Base-by-base conservation (phyloP, 2,113 vertebrate genomes). In the Sinocyclocheilus anshuiensis region DNA sequence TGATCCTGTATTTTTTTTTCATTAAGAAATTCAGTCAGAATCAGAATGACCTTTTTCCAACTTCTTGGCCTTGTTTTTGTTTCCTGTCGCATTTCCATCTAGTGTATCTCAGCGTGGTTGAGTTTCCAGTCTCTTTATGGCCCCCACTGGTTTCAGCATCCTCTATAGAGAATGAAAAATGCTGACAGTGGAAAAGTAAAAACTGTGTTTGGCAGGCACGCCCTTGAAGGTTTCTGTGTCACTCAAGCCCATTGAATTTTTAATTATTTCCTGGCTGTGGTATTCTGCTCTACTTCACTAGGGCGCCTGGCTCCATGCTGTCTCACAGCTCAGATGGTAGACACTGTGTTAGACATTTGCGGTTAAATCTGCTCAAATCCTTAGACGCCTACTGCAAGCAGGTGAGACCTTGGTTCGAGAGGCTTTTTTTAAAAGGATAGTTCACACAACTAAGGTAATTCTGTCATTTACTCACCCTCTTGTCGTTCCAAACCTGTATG, bases 161-260 rank as follows among this genome's bases (percentile, higher is more conserved):
- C 90, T 87, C 88, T 89, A 86, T 91, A 90, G 91, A 91, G 86
- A 86, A 88, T 22, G 48, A 77, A 90, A 92, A 92, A 57, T 94
- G 94, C 94, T 96, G 95, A 95, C 89, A 87, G 94, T 92, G 86
- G 88, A 91, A 94, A 92, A 94, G 92, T 93, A 94, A 93, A 93
- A 95, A 88, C 94, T 90, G 90, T 93, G 86, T 94, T 95, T 95
- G 94, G 93, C 89, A 87, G 95, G 93, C 94, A 94, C 95, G 92
- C 95, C 96, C 95, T 96, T 94, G 94, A 95, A 95, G 96, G 94
- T 95, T 95, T 96, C 94, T 96, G 91, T 95, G 93, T 97, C 95
- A 94, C 92, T 94, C 94, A 89, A 91, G 93, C 87, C 92, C 91
- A 93, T 94, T 96, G 94, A 94, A 96, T 96, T 95, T 96, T 96